A percentile compares a stretch with the other conserved stretches of the same genome.
These are phyloP conservation scores for Arothron firmamentum DNA, from an alignment of 2,113 vertebrate genomes.

Conservation along the genomic window DNA sequence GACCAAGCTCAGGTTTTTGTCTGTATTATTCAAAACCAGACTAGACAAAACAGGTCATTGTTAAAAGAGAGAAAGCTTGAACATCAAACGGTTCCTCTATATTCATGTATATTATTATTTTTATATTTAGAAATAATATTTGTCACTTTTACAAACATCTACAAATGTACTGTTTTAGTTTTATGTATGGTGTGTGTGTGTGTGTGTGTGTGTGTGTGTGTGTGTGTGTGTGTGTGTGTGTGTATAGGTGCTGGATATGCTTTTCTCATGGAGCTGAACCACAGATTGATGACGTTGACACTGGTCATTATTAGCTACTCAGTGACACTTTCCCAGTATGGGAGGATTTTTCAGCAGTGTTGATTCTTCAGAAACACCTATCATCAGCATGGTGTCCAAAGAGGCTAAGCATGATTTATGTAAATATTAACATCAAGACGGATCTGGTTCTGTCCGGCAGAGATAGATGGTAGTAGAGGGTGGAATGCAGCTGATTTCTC, in stretches of 20 bases:
- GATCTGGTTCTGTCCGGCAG: constrained; percentile 66
- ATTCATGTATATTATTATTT: constrained; percentile 9
- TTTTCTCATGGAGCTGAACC: constrained; percentile 19
- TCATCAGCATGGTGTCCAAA: constrained; percentile 65
- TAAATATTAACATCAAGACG: constrained; percentile 74
- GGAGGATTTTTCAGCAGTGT: constrained; percentile 53
- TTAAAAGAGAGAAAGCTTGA: constrained; percentile 57
- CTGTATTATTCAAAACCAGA: constrained; percentile 67
- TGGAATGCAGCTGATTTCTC: constrained; percentile 77
- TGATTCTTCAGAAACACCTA: constrained; percentile 56
- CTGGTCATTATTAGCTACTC: constrained; percentile 66
- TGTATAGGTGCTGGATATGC: neutral
- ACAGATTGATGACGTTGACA: constrained; percentile 63
- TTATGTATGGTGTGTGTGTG: neutral
- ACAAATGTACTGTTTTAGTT: constrained; percentile 10
- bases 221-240: neutral
- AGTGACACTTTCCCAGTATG: constrained; percentile 51
- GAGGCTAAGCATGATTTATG: constrained; percentile 76
- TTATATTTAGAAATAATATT: neutral
- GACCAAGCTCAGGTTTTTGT: constrained; percentile 71
- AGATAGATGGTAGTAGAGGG: constrained; percentile 72
- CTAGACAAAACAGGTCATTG: constrained; percentile 65
- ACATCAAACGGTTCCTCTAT: constrained; percentile 52
- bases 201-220: constrained; percentile 2
- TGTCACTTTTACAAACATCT: no score